phyloP scores from a whole-genome alignment of 2,888 invertebrate genomes.

The Melinaea marsaeus region DNA sequence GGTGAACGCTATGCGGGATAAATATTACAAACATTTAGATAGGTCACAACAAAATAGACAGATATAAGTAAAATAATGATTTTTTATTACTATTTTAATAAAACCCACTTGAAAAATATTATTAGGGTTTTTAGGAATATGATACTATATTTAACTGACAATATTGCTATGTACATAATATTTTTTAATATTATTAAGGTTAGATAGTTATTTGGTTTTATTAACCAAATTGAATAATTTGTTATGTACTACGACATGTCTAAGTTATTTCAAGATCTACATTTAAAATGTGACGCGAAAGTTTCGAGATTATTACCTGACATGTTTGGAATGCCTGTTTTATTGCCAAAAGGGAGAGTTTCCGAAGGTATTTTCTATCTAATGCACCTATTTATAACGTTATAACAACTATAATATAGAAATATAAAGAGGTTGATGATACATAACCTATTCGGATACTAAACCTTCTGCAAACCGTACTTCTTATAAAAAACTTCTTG shows the following conservation, averaged over 20 bases:
- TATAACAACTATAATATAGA: constrained; percentile 2
- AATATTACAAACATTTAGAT: constrained; percentile 40
- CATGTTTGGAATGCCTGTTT: constrained; percentile 74
- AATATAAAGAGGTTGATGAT: too few species aligned
- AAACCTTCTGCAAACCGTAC: too few species aligned
- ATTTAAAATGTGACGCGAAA: constrained; percentile 55
- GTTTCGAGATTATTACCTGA: constrained; percentile 73
- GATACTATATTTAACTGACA: too few species aligned
- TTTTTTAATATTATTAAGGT: too few species aligned
- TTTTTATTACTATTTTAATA: background rate
- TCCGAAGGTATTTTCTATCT: constrained; percentile 42
- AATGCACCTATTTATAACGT: constrained; percentile 19
- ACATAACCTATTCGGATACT: too few species aligned
- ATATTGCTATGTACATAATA: too few species aligned
- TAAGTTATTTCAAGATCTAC: constrained; percentile 41
- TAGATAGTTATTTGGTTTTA: too few species aligned
- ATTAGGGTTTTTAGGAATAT: background rate
- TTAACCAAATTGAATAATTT: constrained; percentile 4
- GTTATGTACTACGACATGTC: constrained; percentile 32
- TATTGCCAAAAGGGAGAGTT: constrained; percentile 49
- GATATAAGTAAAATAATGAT: too few species aligned
- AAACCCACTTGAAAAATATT: background rate
- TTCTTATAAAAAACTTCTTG: too few species aligned
- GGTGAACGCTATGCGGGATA: constrained; percentile 57
- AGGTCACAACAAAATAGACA: background rate